phyloP scores from a whole-genome alignment of 1,140 invertebrate species.

The Euglossa dilemma region DNA sequence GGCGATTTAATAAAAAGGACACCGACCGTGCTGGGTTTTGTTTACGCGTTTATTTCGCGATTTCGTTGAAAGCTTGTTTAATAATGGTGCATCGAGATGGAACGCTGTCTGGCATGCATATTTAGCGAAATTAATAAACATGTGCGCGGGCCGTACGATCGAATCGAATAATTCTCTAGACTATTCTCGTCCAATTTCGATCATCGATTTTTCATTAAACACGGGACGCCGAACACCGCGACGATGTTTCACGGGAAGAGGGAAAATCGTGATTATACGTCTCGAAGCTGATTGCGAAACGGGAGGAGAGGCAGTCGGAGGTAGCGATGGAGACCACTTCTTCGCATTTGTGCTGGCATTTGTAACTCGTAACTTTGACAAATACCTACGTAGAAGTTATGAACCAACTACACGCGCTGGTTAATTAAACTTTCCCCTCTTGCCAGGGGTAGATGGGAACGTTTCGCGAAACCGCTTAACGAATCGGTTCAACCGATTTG shows the following conservation, averaged over 20 bases:
- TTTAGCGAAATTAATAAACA: constrained; percentile 1
- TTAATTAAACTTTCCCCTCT: constrained; percentile 28
- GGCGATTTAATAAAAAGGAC: background rate
- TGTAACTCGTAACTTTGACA: background rate
- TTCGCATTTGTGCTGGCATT: background rate
- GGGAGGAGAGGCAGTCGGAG: background rate
- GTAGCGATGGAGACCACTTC: background rate
- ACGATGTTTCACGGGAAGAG: background rate
- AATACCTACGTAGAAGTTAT: background rate
- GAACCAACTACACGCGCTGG: background rate
- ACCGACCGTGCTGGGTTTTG: background rate
- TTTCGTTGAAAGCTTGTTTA: constrained; percentile 16
- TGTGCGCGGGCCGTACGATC: no score
- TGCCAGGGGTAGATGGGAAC: background rate
- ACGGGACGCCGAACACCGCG: background rate
- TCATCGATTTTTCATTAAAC: background rate
- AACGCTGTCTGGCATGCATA: background rate
- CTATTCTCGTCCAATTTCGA: background rate
- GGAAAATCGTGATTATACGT: constrained; percentile 9
- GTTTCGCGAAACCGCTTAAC: background rate
- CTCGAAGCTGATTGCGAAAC: background rate
- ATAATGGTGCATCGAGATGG: background rate
- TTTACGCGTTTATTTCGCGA: constrained; percentile 10
- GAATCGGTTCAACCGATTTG: constrained; percentile 3
- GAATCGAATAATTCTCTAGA: constrained; percentile 22